These are phyloP conservation scores for Rhineura floridana DNA, from an alignment of 2,113 vertebrate genomes.

Conservation along the genomic window DNA sequence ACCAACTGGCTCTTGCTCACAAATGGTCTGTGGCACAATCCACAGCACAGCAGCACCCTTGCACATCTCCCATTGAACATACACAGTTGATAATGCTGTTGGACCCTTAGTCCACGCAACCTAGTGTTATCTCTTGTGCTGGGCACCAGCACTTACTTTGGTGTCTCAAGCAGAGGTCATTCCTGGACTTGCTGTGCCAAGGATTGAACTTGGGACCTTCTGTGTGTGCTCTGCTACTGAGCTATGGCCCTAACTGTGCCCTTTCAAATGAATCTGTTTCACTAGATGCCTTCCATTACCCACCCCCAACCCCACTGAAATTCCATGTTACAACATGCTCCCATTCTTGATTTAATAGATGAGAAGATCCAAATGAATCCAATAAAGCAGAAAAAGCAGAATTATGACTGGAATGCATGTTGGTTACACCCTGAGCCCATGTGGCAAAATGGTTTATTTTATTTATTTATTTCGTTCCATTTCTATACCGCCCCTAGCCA, in stretches of 20 bases:
- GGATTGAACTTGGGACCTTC: not conserved
- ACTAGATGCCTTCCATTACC: not conserved
- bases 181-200: not conserved
- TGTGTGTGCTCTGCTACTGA: not conserved
- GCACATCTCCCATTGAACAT: not conserved
- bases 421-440: conserved; percentile 67
- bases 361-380: conserved; percentile 55
- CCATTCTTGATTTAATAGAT: conserved; percentile 60
- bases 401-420: conserved; percentile 38
- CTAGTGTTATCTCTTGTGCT: not conserved
- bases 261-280: not conserved
- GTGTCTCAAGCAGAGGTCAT: too few relatives aligned
- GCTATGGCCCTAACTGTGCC: too few relatives aligned
- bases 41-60: too few relatives aligned
- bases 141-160: too few relatives aligned
- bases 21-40: too few relatives aligned
- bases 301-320: conserved; percentile 15
- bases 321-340: conserved; percentile 46
- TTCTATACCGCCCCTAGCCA: too few relatives aligned
- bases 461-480: too few relatives aligned
- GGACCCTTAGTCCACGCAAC: not conserved
- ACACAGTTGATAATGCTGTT: not conserved
- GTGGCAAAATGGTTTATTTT: too few relatives aligned
- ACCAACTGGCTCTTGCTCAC: too few relatives aligned
- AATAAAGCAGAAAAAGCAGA: conserved; percentile 66